phyloP scores from a whole-genome alignment of 2,888 invertebrate species.

The Autographa gamma region DNA sequence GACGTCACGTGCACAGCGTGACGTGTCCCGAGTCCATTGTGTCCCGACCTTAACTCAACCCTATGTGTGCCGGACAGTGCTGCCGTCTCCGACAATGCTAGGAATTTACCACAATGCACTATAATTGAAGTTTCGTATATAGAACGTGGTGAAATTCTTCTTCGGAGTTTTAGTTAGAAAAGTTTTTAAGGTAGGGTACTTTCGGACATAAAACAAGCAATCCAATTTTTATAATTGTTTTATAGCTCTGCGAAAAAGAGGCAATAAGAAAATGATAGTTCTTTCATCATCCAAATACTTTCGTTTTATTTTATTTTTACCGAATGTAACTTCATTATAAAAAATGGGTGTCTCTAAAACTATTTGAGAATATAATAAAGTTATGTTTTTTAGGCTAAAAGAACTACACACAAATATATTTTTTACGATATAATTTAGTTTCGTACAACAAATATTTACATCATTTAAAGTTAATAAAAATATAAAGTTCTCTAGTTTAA shows the following conservation, averaged over 20 bases:
- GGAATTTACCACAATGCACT: conserved; percentile 56
- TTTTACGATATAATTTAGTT: not conserved
- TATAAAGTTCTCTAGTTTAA: not conserved
- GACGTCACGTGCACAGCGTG: conserved; percentile 65
- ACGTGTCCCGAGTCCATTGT: conserved; percentile 64
- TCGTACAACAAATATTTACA: not conserved
- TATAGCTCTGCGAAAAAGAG: too few relatives aligned
- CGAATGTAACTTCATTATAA: too few relatives aligned
- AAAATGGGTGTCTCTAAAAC: too few relatives aligned
- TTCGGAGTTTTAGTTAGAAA: not conserved
- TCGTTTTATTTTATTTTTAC: too few relatives aligned
- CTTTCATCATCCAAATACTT: too few relatives aligned
- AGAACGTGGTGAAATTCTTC: not conserved
- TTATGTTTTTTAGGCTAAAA: not conserved
- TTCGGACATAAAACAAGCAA: too few relatives aligned
- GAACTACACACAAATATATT: not conserved
- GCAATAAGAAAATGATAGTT: too few relatives aligned
- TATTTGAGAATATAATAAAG: not conserved
- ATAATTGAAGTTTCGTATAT: conserved; percentile 37
- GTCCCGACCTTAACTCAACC: conserved; percentile 49
- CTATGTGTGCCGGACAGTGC: conserved; percentile 43
- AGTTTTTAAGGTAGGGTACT: not conserved
- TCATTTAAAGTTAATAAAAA: not conserved
- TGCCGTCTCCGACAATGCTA: conserved; percentile 46
- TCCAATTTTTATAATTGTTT: too few relatives aligned